These are phyloP conservation scores for Sycophila texana DNA, from an alignment of 2,888 invertebrate species.

Conservation along the genomic window DNA sequence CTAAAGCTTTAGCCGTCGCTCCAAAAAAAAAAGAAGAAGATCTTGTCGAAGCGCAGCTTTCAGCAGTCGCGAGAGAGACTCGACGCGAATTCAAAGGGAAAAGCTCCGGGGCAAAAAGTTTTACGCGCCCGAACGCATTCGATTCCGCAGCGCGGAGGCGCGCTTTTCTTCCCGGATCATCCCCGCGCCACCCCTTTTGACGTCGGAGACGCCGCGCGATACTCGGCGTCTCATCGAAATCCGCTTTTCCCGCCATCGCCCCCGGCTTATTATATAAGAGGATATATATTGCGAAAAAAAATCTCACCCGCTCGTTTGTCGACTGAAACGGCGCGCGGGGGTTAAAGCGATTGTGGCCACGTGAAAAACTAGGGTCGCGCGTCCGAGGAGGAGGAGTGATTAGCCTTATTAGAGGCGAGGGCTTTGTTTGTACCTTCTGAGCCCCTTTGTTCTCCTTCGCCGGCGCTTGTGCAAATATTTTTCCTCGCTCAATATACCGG, in stretches of 20 bases:
- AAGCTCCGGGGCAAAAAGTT: too few species aligned
- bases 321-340: conserved; percentile 26
- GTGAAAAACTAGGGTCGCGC: background rate
- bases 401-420: conserved; percentile 40
- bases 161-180: conserved; percentile 42
- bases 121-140: background rate
- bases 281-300: background rate
- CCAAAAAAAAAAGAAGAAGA: too few species aligned
- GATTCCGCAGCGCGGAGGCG: background rate
- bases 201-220: conserved; percentile 9
- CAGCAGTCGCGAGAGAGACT: too few species aligned
- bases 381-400: conserved; percentile 17
- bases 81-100: too few species aligned
- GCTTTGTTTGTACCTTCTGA: background rate
- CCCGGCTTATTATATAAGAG: background rate
- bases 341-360: background rate
- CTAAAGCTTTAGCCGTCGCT: too few species aligned
- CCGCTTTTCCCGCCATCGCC: conserved; percentile 33
- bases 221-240: conserved; percentile 47
- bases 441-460: conserved; percentile 17
- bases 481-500: background rate
- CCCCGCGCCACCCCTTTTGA: conserved; percentile 33
- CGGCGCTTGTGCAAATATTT: conserved; percentile 5
- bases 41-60: too few species aligned
- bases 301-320: background rate